These are phyloP conservation scores for Clostera curtula DNA, from an alignment of 2,888 invertebrate genomes.

Conservation along the genomic window DNA sequence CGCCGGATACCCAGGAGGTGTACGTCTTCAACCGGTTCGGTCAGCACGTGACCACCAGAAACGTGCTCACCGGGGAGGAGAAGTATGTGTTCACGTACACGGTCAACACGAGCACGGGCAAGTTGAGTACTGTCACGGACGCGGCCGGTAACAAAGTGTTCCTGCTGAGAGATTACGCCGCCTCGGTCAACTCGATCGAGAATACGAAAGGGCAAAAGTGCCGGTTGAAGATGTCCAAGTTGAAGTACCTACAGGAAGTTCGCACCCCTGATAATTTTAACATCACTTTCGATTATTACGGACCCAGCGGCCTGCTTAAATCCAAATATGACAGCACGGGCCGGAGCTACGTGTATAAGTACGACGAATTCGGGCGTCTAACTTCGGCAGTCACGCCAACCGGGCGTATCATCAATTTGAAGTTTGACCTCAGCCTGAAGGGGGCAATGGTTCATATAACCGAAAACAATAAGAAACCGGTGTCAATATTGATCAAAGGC, in stretches of 20 bases:
- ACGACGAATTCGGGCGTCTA: constrained; percentile 94
- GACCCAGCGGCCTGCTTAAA: constrained; percentile 90
- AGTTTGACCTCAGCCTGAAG: constrained; percentile 92
- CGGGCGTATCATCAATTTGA: constrained; percentile 91
- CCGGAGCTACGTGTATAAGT: constrained; percentile 93
- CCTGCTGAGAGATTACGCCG: constrained; percentile 86
- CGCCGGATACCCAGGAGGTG: constrained; percentile 95
- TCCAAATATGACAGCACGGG: constrained; percentile 93
- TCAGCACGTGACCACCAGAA: constrained; percentile 94
- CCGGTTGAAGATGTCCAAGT: constrained; percentile 91
- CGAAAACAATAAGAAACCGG: constrained; percentile 87
- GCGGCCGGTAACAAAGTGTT: constrained; percentile 94
- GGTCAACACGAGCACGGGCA: constrained; percentile 96
- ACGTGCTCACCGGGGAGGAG: constrained; percentile 95
- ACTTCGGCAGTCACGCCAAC: constrained; percentile 95
- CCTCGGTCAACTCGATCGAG: constrained; percentile 94
- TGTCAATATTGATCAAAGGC: constrained; percentile 91
- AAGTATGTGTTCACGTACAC: constrained; percentile 96
- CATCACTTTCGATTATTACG: constrained; percentile 94
- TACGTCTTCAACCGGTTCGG: constrained; percentile 96
- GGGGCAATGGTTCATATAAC: constrained; percentile 91
- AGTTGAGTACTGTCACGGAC: constrained; percentile 94
- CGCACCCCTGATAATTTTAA: constrained; percentile 96
- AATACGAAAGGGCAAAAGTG: constrained; percentile 96
- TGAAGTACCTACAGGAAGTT: constrained; percentile 92